A percentile compares a stretch with the other conserved stretches of the same genome.
Conservation (phyloP, 2,113 vertebrate species). For the Tachycineta bicolor region DNA sequence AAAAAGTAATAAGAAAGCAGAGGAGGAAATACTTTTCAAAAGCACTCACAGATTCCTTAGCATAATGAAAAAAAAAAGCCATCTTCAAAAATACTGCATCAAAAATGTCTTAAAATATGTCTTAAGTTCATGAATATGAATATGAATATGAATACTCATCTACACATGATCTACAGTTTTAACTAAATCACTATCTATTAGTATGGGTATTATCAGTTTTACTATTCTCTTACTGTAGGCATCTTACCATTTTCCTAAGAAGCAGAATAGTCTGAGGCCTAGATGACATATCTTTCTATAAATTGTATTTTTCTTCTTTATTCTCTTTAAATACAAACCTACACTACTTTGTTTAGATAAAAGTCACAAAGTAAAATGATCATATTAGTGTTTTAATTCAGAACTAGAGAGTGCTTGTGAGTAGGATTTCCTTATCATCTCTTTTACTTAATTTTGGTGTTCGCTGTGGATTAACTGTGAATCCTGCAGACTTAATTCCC, state of each 20-base stretch:
- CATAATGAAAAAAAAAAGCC: background rate
- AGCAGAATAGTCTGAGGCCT: background rate
- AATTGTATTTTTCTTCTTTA: background rate
- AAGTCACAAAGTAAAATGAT: background rate
- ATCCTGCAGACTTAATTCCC: background rate
- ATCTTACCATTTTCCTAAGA: background rate
- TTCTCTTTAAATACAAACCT: background rate
- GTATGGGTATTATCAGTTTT: background rate
- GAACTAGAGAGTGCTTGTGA: background rate
- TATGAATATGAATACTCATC: background rate
- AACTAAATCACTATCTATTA: background rate
- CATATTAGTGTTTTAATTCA: background rate
- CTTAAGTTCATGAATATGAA: background rate
- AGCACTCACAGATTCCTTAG: background rate
- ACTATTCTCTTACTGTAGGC: background rate
- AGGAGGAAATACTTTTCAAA: background rate
- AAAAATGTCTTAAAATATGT: background rate
- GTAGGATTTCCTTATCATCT: background rate
- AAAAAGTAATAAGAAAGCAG: background rate
- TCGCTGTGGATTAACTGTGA: background rate
- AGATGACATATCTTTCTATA: background rate
- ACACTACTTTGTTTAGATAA: background rate
- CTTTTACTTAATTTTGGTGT: background rate
- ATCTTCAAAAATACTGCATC: background rate
- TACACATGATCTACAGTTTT: background rate